phyloP scores from a whole-genome alignment of 2,113 vertebrate species.

The Sphaerodactylus townsendi region DNA sequence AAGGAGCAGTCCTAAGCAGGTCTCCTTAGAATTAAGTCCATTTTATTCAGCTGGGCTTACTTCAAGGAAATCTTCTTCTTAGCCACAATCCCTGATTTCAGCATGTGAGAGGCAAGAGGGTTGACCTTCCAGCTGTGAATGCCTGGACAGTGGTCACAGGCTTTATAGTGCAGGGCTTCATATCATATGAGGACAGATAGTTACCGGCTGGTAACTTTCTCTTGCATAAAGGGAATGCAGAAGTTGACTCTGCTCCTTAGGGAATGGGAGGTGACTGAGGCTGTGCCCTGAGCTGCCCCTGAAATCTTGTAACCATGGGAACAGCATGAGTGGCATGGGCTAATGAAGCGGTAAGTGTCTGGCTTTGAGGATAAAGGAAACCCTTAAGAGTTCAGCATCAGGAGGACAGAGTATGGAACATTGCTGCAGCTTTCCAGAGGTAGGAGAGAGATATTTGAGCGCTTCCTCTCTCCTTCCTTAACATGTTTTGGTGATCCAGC shows the following conservation, averaged over 20 bases:
- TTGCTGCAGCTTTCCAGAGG: neutral
- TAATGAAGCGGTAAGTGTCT: slow-evolving; percentile 23
- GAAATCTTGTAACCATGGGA: slow-evolving; percentile 30
- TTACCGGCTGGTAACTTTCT: neutral
- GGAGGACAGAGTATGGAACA: neutral
- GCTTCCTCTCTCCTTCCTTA: neutral
- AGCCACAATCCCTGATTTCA: neutral
- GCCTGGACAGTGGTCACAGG: too few relatives aligned
- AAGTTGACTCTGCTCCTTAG: neutral
- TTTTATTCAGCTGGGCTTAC: too few relatives aligned
- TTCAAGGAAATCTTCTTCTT: too few relatives aligned
- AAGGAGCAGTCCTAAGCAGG: too few relatives aligned
- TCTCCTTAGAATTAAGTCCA: too few relatives aligned
- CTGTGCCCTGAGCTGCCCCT: slow-evolving; percentile 10
- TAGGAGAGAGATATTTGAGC: neutral
- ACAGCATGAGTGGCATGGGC: slow-evolving; percentile 13
- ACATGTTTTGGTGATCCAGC: neutral
- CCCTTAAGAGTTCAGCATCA: neutral
- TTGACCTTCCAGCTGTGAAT: neutral
- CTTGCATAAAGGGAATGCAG: slow-evolving; percentile 9
- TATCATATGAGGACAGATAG: neutral
- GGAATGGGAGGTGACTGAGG: slow-evolving; percentile 4
- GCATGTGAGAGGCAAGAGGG: neutral
- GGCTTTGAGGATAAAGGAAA: slow-evolving; percentile 1
- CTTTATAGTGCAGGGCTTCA: neutral